phyloP scores from a whole-genome alignment of 64 coral and sea anemone species.

The Orbicella faveolata region DNA sequence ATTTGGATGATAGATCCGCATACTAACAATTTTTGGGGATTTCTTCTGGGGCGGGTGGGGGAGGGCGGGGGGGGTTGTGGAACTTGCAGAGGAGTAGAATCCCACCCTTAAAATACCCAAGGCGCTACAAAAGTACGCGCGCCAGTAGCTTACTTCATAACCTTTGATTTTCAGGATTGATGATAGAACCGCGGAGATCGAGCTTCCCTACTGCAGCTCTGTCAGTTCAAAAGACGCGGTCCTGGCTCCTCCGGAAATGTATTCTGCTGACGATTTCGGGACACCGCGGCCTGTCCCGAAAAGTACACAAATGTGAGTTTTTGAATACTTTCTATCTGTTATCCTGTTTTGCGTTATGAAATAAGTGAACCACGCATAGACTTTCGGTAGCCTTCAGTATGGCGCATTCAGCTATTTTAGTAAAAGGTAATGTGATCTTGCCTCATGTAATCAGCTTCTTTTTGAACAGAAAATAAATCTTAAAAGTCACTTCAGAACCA shows the following conservation, averaged over 20 bases:
- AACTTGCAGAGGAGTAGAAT: no score
- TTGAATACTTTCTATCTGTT: background rate
- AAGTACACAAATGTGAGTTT: conserved; percentile 11
- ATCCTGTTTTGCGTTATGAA: background rate
- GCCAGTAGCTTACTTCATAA: background rate
- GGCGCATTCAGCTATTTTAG: no score
- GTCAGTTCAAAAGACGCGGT: background rate
- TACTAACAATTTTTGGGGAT: no score
- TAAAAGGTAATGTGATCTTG: no score
- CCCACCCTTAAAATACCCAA: no score
- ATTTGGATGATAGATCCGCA: no score
- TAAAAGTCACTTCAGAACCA: no score
- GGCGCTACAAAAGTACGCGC: background rate
- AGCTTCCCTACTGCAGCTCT: conserved; percentile 5
- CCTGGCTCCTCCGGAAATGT: background rate
- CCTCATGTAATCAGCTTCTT: no score
- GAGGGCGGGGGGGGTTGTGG: no score
- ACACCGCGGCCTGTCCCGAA: background rate
- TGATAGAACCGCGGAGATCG: background rate
- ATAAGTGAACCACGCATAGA: background rate
- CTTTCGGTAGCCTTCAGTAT: background rate
- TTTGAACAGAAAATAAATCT: no score
- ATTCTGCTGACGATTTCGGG: background rate
- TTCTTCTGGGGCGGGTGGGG: no score
- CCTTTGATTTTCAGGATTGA: background rate